Evolutionary conservation across 2,113 vertebrate genomes (phyloP).

Genomic region (Prionailurus viverrinus): DNA sequence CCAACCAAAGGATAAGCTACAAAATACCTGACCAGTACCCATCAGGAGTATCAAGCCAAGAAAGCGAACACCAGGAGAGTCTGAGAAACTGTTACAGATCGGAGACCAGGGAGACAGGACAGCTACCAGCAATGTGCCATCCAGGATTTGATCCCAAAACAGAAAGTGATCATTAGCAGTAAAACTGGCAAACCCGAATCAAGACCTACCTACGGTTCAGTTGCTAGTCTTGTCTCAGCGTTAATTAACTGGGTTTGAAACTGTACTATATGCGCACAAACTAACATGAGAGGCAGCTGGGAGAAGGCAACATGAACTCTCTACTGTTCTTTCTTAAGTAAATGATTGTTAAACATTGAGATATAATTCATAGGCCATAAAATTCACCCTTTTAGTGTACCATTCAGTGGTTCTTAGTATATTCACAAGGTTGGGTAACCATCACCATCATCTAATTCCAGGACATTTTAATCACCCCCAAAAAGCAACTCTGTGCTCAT

Average conservation of each 20-base stretch:
- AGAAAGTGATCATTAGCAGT: background rate
- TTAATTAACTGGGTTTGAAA: background rate
- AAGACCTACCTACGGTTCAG: background rate
- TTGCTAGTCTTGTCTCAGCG: background rate
- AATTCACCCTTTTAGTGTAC: background rate
- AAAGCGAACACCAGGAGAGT: background rate
- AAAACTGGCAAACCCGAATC: background rate
- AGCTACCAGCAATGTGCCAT: background rate
- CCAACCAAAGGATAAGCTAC: background rate
- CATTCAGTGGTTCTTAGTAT: background rate
- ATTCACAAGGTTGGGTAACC: background rate
- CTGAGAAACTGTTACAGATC: background rate
- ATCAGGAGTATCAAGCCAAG: background rate
- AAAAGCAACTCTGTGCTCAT: background rate
- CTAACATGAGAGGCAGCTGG: background rate
- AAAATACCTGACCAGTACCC: background rate
- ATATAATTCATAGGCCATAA: background rate
- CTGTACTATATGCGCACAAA: background rate
- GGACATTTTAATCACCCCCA: background rate
- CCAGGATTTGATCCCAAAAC: background rate
- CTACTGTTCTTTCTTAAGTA: background rate
- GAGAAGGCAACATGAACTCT: background rate
- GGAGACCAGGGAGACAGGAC: background rate
- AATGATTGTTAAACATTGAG: background rate
- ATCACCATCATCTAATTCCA: background rate